Conservation (phyloP, 2,797 vertebrate species). For the Eleutherodactylus coqui region DNA sequence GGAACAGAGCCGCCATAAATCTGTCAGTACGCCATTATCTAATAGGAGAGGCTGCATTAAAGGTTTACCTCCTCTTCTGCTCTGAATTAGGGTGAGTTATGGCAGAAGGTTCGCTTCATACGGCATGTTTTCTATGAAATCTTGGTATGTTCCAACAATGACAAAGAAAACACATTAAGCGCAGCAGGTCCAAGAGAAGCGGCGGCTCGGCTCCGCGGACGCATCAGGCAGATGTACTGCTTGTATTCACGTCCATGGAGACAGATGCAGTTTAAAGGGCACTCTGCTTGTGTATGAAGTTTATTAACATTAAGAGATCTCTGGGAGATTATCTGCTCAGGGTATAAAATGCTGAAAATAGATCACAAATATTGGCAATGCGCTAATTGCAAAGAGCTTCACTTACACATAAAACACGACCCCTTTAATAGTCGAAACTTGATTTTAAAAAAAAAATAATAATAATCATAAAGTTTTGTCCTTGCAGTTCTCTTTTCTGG, state of each 20-base stretch:
- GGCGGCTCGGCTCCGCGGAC: neutral
- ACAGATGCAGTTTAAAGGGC: neutral
- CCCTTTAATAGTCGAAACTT: too few relatives aligned
- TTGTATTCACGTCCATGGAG: neutral
- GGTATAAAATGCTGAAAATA: too few relatives aligned
- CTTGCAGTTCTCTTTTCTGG: too few relatives aligned
- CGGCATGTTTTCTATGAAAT: slow-evolving; percentile 22
- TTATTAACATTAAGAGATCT: neutral
- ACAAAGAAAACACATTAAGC: slow-evolving; percentile 15
- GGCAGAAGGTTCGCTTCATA: neutral
- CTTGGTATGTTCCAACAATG: neutral
- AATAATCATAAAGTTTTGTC: too few relatives aligned
- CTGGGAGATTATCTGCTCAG: too few relatives aligned
- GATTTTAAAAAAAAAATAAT: too few relatives aligned
- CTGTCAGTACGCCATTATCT: slow-evolving; percentile 30
- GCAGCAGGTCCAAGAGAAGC: neutral
- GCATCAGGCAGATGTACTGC: neutral
- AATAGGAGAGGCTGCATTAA: slow-evolving; percentile 30
- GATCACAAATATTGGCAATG: too few relatives aligned
- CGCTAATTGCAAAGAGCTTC: too few relatives aligned
- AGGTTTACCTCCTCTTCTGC: slow-evolving; percentile 24
- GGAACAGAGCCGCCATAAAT: slow-evolving; percentile 6
- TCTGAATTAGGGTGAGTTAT: slow-evolving; percentile 19
- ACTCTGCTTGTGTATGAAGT: neutral
- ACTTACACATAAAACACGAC: too few relatives aligned